Evolutionary conservation across 2,888 invertebrate genomes (phyloP), one percentile per base, ranked within the genome.

Genomic region (Clusia tigrina): DNA sequence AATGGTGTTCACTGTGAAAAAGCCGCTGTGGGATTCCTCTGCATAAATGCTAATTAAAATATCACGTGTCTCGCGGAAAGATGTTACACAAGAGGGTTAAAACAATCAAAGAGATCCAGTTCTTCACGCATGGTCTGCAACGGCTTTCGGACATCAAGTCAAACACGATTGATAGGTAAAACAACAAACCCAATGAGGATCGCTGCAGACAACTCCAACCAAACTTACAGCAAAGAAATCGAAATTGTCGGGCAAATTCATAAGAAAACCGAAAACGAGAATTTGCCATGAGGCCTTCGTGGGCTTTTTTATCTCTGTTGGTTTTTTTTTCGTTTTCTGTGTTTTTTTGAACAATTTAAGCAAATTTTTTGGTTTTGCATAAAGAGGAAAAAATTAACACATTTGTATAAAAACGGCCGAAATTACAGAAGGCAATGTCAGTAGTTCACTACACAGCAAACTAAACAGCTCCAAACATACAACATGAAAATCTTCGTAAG

Each of bases 401-500:
- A 37, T 55, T 26, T 42, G 56, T 56, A 56, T 56, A 56, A 56
- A 56, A 56, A 23, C 56, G 6, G 6, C 3, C 24, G 24, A 17
- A 20, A 2, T 42, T 22, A n/a, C 46, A n/a, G 42, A 42, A n/a
- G 24, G 46, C 26, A 23, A 46, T 23, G 15, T 48, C 48, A 56
- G 56, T 56, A 56, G 56, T 42, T 46, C 24, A 23, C 42, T 42
- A 17, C 17, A 17, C 9, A 56, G 38, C 24, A 18, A n/a, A 12
- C 38, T 46, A 23, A 20, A 56, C 42, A 24, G 46, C 42, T 24
- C 3, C 23, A 42, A 42, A 22, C 5, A 12, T 32, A 17, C 37
- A 42, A 42, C 23, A 56, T 56, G 56, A 56, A 56, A 25, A 42
- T 56, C n/a, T 42, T 56, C 56, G 56, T 56, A 42, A 56, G 56